Conservation (phyloP, 2,888 invertebrate species). For the Galeruca laticollis region DNA sequence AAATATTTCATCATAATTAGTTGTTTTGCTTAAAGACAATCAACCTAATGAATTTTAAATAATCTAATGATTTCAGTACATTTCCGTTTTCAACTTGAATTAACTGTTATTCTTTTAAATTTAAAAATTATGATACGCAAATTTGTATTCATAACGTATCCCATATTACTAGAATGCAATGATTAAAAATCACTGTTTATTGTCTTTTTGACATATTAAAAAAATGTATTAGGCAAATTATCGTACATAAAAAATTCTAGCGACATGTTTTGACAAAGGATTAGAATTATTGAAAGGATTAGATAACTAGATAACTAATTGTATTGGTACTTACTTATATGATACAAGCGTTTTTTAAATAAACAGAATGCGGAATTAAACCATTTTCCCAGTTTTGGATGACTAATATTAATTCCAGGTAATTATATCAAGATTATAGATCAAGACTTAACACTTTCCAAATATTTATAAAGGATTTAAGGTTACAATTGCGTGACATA, state of each 20-base stretch:
- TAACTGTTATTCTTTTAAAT: background rate
- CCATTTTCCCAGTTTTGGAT: slow-evolving; percentile 13
- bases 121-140: background rate
- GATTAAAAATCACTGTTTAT: background rate
- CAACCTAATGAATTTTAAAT: background rate
- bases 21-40: background rate
- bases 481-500: slow-evolving; percentile 11
- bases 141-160: slow-evolving; percentile 27
- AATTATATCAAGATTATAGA: background rate
- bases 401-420: slow-evolving; percentile 8
- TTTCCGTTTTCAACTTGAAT: background rate
- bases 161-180: background rate
- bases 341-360: background rate
- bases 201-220: background rate
- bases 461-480: slow-evolving; percentile 22
- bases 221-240: slow-evolving; percentile 7
- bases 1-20: background rate
- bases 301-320: background rate
- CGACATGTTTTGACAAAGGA: slow-evolving; percentile 8
- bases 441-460: slow-evolving; percentile 14
- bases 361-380: slow-evolving; percentile 7
- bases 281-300: background rate
- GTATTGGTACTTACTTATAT: slow-evolving; percentile 3
- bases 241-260: slow-evolving; percentile 9
- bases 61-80: background rate